Evolutionary conservation across 53 echinoderm and acorn worm genomes (phyloP).

Genomic region (Echinometra lucunter): DNA sequence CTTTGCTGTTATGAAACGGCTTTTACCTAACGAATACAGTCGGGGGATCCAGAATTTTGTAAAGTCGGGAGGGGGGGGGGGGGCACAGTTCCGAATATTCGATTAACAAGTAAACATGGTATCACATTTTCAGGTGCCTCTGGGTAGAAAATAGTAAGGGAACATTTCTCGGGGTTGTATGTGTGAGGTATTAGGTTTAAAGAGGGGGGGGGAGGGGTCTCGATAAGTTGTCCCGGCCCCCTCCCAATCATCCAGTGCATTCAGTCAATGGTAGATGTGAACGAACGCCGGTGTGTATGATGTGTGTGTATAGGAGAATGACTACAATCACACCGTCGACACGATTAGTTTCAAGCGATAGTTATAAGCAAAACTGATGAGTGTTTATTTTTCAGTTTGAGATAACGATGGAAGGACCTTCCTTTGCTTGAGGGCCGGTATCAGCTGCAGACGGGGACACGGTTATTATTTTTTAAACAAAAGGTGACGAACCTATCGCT

Average conservation of each 20-base stretch:
- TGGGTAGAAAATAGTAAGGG: too few relatives aligned
- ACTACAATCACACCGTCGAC: neutral
- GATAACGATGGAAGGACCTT: conserved; percentile 4
- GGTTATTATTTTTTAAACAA: conserved; percentile 11
- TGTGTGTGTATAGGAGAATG: neutral
- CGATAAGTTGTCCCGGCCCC: neutral
- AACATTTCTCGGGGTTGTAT: too few relatives aligned
- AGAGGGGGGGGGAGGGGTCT: too few relatives aligned
- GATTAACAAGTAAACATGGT: too few relatives aligned
- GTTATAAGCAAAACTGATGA: neutral
- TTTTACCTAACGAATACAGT: too few relatives aligned
- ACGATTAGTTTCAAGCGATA: neutral
- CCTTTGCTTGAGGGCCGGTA: neutral
- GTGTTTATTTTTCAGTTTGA: conserved; percentile 30
- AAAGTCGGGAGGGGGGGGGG: too few relatives aligned
- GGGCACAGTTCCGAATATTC: too few relatives aligned
- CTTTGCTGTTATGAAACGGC: too few relatives aligned
- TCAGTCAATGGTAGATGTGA: neutral
- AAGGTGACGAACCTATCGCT: conserved; percentile 33
- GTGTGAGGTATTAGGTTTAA: too few relatives aligned
- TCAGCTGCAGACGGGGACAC: neutral
- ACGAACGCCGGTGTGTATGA: neutral
- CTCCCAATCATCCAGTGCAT: neutral
- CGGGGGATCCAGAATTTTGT: too few relatives aligned
- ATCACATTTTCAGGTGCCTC: too few relatives aligned